Evolutionary conservation across 23 tunicate species (phyloP), one percentile per base, ranked within the genome.

Genomic region (Trididemnum clinides): DNA sequence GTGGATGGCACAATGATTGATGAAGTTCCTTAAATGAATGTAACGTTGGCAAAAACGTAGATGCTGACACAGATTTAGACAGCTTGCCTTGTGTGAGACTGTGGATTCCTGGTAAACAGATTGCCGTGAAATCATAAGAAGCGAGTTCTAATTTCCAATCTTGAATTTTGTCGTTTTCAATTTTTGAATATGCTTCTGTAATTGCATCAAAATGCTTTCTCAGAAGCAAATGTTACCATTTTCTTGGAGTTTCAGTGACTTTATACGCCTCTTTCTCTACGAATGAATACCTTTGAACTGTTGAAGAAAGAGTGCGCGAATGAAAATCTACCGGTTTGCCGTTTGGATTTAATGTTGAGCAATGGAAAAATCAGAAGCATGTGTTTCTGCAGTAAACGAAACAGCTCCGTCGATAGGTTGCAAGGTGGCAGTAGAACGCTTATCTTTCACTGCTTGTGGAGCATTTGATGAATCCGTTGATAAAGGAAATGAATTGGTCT

Each of bases 241-340:
- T 82, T 44, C 54, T 44, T 44, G 15, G 15, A 7, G 54, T 15
- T 82, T 82, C 81, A 29, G 71, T 35, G 51, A 82, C 35, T 10
- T 82, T 4, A 35, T 34, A 12, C 12, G 85, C 85, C 38, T 80
- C 79, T 28, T 64, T 80, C 39, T 80, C 85, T 12, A 80, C 82
- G 10, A 54, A 22, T 6, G 80, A 33, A 37, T 82, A 34, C 2
- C 28, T 32, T 26, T 20, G n/a, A n/a, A 72, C 82, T 26, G 33
- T 28, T 32, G 4, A 15, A 3, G 79, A n/a, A 19, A 39, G 28
- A 3, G 82, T 39, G 12, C 82, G 23, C 4, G 82, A 2, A 15
- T 36, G 25, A 64, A 58, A 64, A n/a, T n/a, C n/a, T n/a, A n/a
- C n/a, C n/a, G n/a, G n/a, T n/a, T n/a, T n/a, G 35, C 38, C 84